Percentiles rank a stretch among this genome's conserved stretches.
Evolutionary conservation across 2,888 invertebrate genomes (phyloP).

Genomic region (Microplitis manilae): DNA sequence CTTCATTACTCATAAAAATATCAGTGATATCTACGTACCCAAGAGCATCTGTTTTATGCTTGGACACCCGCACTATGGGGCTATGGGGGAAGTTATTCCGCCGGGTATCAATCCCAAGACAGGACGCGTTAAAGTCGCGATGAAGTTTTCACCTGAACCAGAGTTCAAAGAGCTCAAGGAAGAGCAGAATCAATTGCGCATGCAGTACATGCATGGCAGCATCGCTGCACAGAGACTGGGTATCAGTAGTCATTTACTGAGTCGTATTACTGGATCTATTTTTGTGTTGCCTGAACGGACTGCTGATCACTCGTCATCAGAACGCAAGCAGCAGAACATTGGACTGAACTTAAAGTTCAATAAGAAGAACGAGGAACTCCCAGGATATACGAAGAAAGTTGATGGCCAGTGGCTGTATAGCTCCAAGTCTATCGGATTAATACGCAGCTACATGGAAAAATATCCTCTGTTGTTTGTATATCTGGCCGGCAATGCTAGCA

Average conservation of each 20-base stretch:
- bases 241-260: conserved; percentile 81
- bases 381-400: conserved; percentile 86
- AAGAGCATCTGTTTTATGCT: conserved; percentile 84
- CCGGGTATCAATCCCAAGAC: conserved; percentile 73
- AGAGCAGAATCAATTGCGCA: conserved; percentile 61
- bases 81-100: conserved; percentile 79
- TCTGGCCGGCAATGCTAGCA: conserved; percentile 72
- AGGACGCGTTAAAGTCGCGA: conserved; percentile 76
- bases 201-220: conserved; percentile 74
- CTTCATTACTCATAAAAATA: conserved; percentile 69
- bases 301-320: conserved; percentile 47
- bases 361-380: conserved; percentile 82
- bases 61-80: conserved; percentile 86
- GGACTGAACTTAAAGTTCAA: conserved; percentile 94
- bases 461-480: conserved; percentile 84
- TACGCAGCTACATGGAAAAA: conserved; percentile 79
- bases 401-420: conserved; percentile 86
- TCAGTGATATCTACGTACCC: conserved; percentile 79
- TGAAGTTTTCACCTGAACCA: conserved; percentile 75
- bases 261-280: conserved; percentile 90
- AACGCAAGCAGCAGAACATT: conserved; percentile 77
- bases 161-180: conserved; percentile 64
- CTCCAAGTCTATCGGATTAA: conserved; percentile 79
- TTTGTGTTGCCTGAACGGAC: conserved; percentile 74
- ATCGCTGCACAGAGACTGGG: conserved; percentile 77